phyloP scores from a whole-genome alignment of 2,888 invertebrate species.

The Drosophila longiperda region DNA sequence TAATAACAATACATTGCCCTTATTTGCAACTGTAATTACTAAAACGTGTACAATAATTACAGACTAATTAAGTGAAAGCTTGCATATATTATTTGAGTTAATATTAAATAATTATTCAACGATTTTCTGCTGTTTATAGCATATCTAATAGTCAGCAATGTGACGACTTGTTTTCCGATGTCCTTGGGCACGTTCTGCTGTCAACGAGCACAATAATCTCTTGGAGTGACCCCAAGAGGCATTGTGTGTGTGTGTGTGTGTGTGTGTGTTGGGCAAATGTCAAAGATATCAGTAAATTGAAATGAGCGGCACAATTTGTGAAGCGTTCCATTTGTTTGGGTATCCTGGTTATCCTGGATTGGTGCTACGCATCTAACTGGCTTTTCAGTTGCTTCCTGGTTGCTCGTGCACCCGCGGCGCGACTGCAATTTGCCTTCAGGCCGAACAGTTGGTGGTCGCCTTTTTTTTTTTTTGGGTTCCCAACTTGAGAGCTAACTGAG shows the following conservation, averaged over 20 bases:
- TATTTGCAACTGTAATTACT: neutral
- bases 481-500: constrained; percentile 36
- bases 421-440: constrained; percentile 69
- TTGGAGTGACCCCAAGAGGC: constrained; percentile 5
- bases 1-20: fast-evolving
- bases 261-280: constrained; percentile 34
- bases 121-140: neutral
- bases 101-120: no score
- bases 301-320: constrained; percentile 60
- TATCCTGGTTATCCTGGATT: constrained; percentile 37
- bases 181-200: constrained; percentile 13
- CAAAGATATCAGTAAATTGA: constrained; percentile 45
- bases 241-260: constrained; percentile 5
- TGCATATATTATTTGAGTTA: neutral
- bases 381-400: constrained; percentile 50
- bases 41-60: neutral
- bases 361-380: constrained; percentile 44
- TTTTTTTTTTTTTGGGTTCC: constrained; percentile 33
- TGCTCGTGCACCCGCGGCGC: constrained; percentile 60
- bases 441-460: constrained; percentile 71
- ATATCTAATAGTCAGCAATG: neutral
- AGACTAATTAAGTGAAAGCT: neutral
- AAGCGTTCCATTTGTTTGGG: constrained; percentile 34
- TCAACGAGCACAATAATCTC: constrained; percentile 32
- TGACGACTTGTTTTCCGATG: neutral